Percentiles rank a stretch among this genome's conserved stretches.
Conservation (phyloP, 2,797 vertebrate species). For the Spondyliosoma cantharus region DNA sequence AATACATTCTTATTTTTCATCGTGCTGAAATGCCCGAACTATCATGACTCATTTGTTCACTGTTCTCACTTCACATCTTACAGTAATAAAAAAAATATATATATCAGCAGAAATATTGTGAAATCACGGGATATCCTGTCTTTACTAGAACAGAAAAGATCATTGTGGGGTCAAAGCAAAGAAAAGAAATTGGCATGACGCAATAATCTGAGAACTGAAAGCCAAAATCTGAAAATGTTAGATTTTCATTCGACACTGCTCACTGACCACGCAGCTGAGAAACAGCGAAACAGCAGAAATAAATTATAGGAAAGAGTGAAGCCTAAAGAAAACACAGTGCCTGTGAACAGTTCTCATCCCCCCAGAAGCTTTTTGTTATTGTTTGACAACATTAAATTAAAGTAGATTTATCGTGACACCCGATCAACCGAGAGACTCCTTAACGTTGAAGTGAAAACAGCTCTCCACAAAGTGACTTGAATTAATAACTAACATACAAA, state of each 20-base stretch:
- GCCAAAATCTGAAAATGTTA: not conserved
- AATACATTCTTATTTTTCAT: not conserved
- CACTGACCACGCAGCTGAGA: not conserved
- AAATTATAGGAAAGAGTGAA: not conserved
- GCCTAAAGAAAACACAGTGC: not conserved
- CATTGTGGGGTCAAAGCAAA: not conserved
- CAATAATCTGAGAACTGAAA: not conserved
- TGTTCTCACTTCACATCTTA: slow-evolving; percentile 3
- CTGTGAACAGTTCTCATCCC: not conserved
- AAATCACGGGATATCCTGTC: slow-evolving; percentile 21
- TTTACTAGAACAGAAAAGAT: not conserved
- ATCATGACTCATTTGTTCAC: slow-evolving; percentile 35
- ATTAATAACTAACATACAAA: not conserved
- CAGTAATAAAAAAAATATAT: not conserved
- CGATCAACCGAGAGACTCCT: not conserved
- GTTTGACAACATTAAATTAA: not conserved
- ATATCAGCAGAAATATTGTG: slow-evolving; percentile 3
- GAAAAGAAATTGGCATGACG: not conserved
- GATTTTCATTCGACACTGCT: not conserved
- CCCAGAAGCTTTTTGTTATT: not conserved
- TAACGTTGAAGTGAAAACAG: not conserved
- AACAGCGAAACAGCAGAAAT: not conserved
- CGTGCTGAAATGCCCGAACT: not conserved
- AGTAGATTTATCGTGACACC: too few species aligned
- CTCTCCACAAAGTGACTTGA: not conserved